Base-by-base conservation (phyloP, 2,797 vertebrate genomes). In the Cossypha niveicapilla region DNA sequence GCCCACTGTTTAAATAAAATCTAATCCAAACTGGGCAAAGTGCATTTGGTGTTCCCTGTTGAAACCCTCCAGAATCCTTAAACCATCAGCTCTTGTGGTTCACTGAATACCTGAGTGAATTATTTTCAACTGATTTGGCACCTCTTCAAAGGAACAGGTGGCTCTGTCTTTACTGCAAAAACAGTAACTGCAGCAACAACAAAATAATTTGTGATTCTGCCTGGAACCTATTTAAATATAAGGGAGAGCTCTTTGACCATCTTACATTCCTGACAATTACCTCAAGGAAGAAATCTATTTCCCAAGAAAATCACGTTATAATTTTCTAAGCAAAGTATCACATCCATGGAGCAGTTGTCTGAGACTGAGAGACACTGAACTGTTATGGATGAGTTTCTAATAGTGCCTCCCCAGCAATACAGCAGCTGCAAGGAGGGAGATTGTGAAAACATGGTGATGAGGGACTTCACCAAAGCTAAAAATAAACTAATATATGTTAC, bases 91-190 rank as follows among this genome's bases (percentile, higher is more conserved):
- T 74, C 91, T 63, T 86, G 81, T 86, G 65, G 65, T 89, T 93
- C 88, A 32, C 22, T 87, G 66, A 47, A 61, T 86, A 89, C 77
- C 80, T 75, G 83, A 88, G 81, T 85, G 87, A 93, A 84, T 83
- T 85, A 87, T 91, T 88, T 66, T 82, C 76, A 88, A 28, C 19
- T 44, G 41, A 91, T 87, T 92, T 90, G 94, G 95, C 96, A 91
- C 25, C 56, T 89, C 51, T 94, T 96, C 94, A 78, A 54, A 92
- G 75, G 56, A 87, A 24, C 50, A 95, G 88, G 90, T 86, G 67
- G 62, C 70, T 87, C 75, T 10, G 5, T 80, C 34, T 54, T 89
- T 77, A 78, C 78, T 92, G 93, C 37, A 93, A 63, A 80, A 90
- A 93, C 89, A 91, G 45, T 95, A 96, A 89, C 58, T 54, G 18